These are phyloP conservation scores for Bos taurus DNA, from an alignment of 2,113 vertebrate species.

Conservation along the genomic window DNA sequence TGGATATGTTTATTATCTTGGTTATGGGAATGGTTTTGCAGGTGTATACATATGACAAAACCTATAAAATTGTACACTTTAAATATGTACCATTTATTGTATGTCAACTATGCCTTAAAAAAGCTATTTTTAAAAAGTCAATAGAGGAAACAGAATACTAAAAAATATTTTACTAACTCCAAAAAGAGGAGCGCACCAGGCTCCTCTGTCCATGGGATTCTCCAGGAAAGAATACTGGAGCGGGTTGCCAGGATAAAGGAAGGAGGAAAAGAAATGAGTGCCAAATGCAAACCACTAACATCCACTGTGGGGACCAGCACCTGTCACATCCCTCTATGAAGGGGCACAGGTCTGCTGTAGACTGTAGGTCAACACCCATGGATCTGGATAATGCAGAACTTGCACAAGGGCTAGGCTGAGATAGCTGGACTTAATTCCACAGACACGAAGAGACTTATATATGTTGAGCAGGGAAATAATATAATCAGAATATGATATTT, in stretches of 20 bases:
- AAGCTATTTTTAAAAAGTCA: neutral
- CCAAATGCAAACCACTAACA: neutral
- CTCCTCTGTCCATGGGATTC: neutral
- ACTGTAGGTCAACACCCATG: neutral
- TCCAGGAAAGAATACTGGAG: neutral
- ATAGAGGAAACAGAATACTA: neutral
- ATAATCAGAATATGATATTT: neutral
- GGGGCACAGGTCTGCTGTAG: rapidly evolving
- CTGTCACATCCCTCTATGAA: neutral
- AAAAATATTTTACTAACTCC: neutral
- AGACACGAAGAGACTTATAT: neutral
- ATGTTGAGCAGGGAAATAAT: neutral
- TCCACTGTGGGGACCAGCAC: neutral
- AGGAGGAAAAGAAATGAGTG: neutral
- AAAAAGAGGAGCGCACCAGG: neutral
- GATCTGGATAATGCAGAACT: neutral
- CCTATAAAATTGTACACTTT: neutral
- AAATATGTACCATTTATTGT: neutral
- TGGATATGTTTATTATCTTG: neutral
- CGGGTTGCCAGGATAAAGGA: neutral
- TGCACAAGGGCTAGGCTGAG: neutral
- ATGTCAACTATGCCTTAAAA: neutral
- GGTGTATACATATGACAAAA: neutral
- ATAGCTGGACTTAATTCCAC: neutral
- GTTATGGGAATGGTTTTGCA: neutral